Conservation (phyloP, 1,140 invertebrate species). For the Helicoverpa zea region DNA sequence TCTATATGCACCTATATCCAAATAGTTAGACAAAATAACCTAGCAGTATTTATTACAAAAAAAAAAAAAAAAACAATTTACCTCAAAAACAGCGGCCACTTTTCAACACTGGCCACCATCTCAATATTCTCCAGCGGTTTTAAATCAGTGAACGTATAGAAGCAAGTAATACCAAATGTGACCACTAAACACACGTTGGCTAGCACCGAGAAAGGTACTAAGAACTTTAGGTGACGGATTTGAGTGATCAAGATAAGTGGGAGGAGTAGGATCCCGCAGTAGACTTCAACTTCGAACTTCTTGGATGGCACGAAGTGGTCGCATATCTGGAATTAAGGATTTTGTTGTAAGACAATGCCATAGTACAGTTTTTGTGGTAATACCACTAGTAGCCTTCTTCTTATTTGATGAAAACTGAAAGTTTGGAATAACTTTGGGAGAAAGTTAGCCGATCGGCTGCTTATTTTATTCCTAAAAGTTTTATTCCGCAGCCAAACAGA, state of each 20-base stretch:
- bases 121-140: slow-evolving; percentile 82
- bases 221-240: slow-evolving; percentile 90
- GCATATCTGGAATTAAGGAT: slow-evolving; percentile 78
- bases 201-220: slow-evolving; percentile 92
- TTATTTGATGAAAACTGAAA: no score
- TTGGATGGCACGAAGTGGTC: slow-evolving; percentile 72
- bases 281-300: slow-evolving; percentile 78
- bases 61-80: slow-evolving; percentile 47
- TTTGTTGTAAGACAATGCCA: not conserved
- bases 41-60: not conserved
- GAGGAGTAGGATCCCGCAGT: slow-evolving; percentile 88
- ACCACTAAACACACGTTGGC: slow-evolving; percentile 91
- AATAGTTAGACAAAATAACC: no score
- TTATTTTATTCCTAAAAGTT: no score
- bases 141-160: slow-evolving; percentile 89
- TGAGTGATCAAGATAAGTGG: slow-evolving; percentile 89
- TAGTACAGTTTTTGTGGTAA: not conserved
- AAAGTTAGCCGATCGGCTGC: no score
- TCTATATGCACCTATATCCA: no score
- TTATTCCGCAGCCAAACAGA: no score
- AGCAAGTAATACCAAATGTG: slow-evolving; percentile 90
- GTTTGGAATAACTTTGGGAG: no score
- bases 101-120: slow-evolving; percentile 73
- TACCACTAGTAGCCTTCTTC: not conserved
- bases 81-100: slow-evolving; percentile 90